Percentiles rank a stretch among this genome's conserved stretches.
phyloP scores from a whole-genome alignment of 2,797 vertebrate species.

The Gymnoscopelus microlampas region DNA sequence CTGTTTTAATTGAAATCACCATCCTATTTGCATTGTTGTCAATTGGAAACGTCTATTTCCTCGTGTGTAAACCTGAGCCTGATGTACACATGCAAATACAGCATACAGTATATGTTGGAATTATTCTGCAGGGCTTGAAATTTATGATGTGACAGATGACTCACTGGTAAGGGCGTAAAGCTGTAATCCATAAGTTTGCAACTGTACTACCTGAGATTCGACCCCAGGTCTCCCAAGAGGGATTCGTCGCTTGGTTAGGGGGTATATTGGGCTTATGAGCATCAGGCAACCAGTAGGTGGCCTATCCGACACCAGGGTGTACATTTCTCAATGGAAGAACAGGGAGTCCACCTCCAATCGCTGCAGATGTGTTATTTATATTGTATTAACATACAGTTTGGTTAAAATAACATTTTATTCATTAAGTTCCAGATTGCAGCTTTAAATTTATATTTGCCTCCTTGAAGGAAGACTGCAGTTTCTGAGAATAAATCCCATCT shows the following conservation, averaged over 20 bases:
- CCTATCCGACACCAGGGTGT: too few species aligned
- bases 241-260: too few species aligned
- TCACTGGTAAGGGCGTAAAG: constrained; percentile 19
- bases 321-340: too few species aligned
- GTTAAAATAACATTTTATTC: constrained; percentile 38
- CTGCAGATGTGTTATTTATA: too few species aligned
- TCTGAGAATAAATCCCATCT: constrained; percentile 21
- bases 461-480: constrained; percentile 36
- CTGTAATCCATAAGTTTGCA: too few species aligned
- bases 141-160: constrained; percentile 39
- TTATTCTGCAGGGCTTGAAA: constrained; percentile 27
- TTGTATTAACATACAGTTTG: too few species aligned
- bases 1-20: background rate
- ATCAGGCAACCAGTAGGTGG: too few species aligned
- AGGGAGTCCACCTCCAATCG: too few species aligned
- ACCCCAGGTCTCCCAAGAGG: too few species aligned
- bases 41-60: background rate
- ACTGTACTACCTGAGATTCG: too few species aligned
- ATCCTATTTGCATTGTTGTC: constrained; percentile 2
- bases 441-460: constrained; percentile 20
- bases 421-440: too few species aligned
- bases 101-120: constrained; percentile 8
- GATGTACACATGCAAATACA: constrained; percentile 9
- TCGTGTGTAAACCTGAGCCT: constrained; percentile 11
- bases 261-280: too few species aligned